Percentiles rank a stretch among this genome's conserved stretches.
These are phyloP conservation scores for Cacoxenus indagator DNA, from an alignment of 2,888 invertebrate genomes.

Conservation along the genomic window DNA sequence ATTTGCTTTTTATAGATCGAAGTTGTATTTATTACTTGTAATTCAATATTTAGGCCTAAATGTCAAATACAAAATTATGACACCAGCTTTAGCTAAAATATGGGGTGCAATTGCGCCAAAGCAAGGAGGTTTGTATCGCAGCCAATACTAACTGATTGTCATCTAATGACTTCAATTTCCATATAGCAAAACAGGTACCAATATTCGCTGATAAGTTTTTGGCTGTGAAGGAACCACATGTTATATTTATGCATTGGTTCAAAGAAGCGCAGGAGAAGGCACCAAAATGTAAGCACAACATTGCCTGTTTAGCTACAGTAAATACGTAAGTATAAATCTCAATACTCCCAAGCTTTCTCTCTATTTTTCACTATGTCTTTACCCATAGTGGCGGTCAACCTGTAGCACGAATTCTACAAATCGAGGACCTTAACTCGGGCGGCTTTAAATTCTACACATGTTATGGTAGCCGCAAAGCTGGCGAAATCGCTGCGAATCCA, in stretches of 20 bases:
- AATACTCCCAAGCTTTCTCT: not conserved
- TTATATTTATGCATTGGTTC: slow-evolving; percentile 88
- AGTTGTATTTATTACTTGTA: too few relatives aligned
- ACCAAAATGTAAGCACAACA: slow-evolving; percentile 86
- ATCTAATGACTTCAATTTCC: not conserved
- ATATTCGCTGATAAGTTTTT: slow-evolving; percentile 75
- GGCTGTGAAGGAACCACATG: slow-evolving; percentile 83
- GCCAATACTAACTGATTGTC: not conserved
- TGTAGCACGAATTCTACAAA: slow-evolving; percentile 88
- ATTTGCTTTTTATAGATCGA: too few relatives aligned
- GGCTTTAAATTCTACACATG: slow-evolving; percentile 96
- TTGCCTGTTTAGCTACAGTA: slow-evolving; percentile 89
- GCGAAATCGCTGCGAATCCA: slow-evolving; percentile 87
- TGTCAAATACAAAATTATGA: not conserved
- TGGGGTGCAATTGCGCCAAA: not conserved
- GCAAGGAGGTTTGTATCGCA: not conserved
- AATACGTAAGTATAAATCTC: slow-evolving; percentile 76
- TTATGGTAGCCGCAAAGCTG: slow-evolving; percentile 89
- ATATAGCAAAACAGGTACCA: slow-evolving; percentile 76
- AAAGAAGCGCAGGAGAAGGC: slow-evolving; percentile 78
- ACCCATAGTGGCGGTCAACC: slow-evolving; percentile 80
- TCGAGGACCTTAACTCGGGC: slow-evolving; percentile 85
- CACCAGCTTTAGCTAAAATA: not conserved
- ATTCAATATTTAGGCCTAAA: not conserved
- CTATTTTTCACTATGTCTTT: slow-evolving; percentile 32